Percentiles rank a stretch among this genome's conserved stretches.
These are phyloP conservation scores for Bembecia ichneumoniformis DNA, from an alignment of 2,888 invertebrate species.

Conservation along the genomic window DNA sequence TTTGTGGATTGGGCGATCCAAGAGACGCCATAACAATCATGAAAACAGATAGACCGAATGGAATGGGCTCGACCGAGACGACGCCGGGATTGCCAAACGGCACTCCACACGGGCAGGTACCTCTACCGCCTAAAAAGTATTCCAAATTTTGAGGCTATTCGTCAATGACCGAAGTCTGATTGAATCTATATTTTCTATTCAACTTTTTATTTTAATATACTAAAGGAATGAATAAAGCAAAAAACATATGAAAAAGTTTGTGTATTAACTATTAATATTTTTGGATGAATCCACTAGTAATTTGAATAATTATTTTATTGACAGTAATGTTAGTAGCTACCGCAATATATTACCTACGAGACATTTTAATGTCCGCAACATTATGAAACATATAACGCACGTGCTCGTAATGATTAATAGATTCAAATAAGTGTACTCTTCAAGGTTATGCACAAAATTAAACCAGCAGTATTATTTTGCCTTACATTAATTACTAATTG, in stretches of 20 bases:
- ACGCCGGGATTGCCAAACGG: neutral
- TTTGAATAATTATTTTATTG: too few relatives aligned
- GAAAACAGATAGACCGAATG: constrained; percentile 26
- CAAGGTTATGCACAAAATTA: too few relatives aligned
- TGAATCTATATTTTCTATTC: constrained; percentile 1
- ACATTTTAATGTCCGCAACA: neutral
- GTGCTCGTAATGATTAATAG: constrained; percentile 7
- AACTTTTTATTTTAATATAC: too few relatives aligned
- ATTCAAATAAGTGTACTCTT: neutral
- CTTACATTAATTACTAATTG: too few relatives aligned
- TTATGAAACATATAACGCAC: neutral
- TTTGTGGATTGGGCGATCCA: constrained; percentile 18
- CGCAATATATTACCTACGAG: neutral
- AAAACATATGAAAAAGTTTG: too few relatives aligned
- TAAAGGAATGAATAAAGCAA: too few relatives aligned
- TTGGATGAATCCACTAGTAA: too few relatives aligned
- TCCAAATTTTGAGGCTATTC: constrained; percentile 1
- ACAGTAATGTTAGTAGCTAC: neutral
- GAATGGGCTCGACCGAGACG: constrained; percentile 16
- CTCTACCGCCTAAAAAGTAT: neutral
- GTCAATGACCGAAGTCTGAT: constrained; percentile 3
- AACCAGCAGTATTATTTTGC: too few relatives aligned
- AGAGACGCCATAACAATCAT: constrained; percentile 43
- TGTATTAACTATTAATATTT: too few relatives aligned
- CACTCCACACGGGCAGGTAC: neutral